Evolutionary conservation across 1,140 invertebrate species (phyloP).

Genomic region (Laodelphax striatellus): DNA sequence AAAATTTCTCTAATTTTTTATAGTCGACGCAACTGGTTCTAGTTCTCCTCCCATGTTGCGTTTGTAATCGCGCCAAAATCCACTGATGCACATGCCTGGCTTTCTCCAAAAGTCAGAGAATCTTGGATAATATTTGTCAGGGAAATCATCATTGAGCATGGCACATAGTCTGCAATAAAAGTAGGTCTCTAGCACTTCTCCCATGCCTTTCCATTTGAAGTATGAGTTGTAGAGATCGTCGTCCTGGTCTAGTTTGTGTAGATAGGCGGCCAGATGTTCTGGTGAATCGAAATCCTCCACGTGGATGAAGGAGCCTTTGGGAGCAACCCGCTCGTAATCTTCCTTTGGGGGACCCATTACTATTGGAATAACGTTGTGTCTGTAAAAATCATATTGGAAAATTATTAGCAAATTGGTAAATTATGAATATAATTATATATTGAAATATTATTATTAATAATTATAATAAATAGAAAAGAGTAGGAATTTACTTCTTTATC

Average conservation of each 20-base stretch:
- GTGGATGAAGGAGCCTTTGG: conserved; percentile 87
- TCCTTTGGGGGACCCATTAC: conserved; percentile 91
- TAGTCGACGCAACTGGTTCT: too few relatives aligned
- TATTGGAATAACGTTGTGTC: conserved; percentile 79
- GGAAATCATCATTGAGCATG: conserved; percentile 65
- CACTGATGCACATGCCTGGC: conserved; percentile 47
- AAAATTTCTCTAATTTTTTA: too few relatives aligned
- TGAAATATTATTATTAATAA: too few relatives aligned
- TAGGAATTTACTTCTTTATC: too few relatives aligned
- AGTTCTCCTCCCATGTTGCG: neutral
- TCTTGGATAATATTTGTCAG: conserved; percentile 58
- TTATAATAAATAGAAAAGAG: neutral
- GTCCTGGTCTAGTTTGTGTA: conserved; percentile 74
- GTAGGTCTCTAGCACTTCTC: conserved; percentile 87
- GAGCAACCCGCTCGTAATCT: conserved; percentile 79
- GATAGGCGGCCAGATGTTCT: conserved; percentile 70
- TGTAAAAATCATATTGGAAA: conserved; percentile 31
- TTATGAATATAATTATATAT: too few relatives aligned
- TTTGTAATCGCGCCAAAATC: conserved; percentile 16
- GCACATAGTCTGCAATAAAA: conserved; percentile 93
- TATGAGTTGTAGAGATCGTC: conserved; percentile 85
- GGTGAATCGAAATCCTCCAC: conserved; percentile 87
- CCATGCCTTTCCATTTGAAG: conserved; percentile 81
- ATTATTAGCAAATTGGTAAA: too few relatives aligned
- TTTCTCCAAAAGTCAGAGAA: conserved; percentile 82